Percentiles rank a stretch among this genome's conserved stretches.
phyloP scores from a whole-genome alignment of 2,113 vertebrate genomes.

The Sinocyclocheilus maitianheensis region DNA sequence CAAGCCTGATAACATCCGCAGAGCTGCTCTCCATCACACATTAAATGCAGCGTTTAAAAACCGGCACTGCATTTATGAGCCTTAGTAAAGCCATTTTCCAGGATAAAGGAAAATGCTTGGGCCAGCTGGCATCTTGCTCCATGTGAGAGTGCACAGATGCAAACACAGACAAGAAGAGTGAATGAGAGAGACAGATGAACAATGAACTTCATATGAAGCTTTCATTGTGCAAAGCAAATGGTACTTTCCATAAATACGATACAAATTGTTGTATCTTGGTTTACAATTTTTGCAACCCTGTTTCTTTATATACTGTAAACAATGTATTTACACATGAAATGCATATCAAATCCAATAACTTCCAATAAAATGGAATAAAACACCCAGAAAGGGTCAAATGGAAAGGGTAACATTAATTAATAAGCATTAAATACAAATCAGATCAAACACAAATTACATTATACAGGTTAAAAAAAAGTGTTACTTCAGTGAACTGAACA shows the following conservation, averaged over 20 bases:
- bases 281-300: no score
- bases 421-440: no score
- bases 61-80: slow-evolving; percentile 22
- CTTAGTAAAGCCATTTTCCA: slow-evolving; percentile 4
- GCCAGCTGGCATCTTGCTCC: slow-evolving; percentile 4
- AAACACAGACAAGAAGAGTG: slow-evolving; percentile 1
- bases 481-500: no score
- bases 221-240: neutral
- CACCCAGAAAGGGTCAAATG: no score
- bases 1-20: slow-evolving; percentile 11
- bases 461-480: no score
- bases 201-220: neutral
- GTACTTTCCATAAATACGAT: neutral
- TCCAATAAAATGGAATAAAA: no score
- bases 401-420: no score
- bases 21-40: neutral
- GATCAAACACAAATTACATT: no score
- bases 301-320: no score
- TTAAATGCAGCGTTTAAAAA: neutral
- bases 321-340: no score
- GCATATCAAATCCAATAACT: no score
- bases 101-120: slow-evolving; percentile 10
- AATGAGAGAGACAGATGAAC: slow-evolving; percentile 12
- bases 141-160: slow-evolving; percentile 23
- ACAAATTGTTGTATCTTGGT: neutral